Conservation (phyloP, 2,113 vertebrate species). For the Tichodroma muraria region DNA sequence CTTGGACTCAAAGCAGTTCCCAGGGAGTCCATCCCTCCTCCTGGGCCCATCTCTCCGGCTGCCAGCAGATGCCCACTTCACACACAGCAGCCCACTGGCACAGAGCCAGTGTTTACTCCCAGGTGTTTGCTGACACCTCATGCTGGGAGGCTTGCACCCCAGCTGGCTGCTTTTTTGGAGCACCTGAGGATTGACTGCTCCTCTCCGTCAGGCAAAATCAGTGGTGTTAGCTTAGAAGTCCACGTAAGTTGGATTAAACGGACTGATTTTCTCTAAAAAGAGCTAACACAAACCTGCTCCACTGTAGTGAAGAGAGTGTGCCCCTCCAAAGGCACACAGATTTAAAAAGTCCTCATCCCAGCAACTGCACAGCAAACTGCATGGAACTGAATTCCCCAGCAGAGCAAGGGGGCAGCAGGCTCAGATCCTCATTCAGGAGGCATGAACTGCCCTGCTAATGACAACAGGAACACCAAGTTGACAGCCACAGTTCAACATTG, state of each 20-base stretch:
- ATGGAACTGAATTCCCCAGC: not conserved
- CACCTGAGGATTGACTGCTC: not conserved
- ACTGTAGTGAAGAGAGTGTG: not conserved
- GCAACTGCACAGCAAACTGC: accelerated
- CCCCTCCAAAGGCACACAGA: not conserved
- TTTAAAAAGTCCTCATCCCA: not conserved
- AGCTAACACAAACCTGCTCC: not conserved
- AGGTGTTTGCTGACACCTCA: not conserved
- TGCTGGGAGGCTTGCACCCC: not conserved
- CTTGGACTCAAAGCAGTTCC: not conserved
- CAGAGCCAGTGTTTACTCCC: not conserved
- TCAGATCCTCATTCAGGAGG: not conserved
- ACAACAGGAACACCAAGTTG: not conserved
- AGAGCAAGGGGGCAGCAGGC: not conserved
- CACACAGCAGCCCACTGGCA: accelerated
- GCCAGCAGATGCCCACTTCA: not conserved
- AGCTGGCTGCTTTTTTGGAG: not conserved
- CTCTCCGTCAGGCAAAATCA: not conserved
- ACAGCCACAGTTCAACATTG: not conserved
- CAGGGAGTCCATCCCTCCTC: not conserved
- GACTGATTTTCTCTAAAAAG: not conserved
- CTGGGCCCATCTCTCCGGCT: not conserved
- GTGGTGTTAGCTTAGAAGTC: not conserved
- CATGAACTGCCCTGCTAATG: not conserved
- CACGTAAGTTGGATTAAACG: not conserved